phyloP scores from a whole-genome alignment of 1,140 invertebrate genomes.

The Holcopasites calliopsidis region DNA sequence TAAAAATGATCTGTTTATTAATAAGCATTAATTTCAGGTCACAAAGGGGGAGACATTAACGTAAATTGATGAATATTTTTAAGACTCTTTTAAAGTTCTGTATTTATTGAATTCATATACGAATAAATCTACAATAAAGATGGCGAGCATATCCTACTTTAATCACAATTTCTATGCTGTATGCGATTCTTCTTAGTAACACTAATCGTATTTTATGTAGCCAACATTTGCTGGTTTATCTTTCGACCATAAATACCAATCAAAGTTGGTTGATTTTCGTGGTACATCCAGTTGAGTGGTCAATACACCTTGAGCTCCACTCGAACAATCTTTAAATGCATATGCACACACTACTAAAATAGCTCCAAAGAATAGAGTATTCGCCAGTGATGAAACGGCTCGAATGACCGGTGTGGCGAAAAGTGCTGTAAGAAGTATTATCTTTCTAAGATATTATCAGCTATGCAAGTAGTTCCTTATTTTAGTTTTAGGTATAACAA shows the following conservation, averaged over 20 bases:
- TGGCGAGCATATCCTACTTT: background rate
- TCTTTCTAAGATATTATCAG: background rate
- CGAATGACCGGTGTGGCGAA: background rate
- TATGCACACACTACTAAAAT: too few relatives aligned
- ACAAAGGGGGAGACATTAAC: constrained; percentile 94
- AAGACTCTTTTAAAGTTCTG: constrained; percentile 31
- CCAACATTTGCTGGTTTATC: background rate
- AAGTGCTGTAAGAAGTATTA: constrained; percentile 35
- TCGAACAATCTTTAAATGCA: too few relatives aligned
- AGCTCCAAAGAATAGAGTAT: too few relatives aligned
- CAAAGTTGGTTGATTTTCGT: background rate
- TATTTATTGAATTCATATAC: constrained; percentile 38
- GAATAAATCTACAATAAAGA: constrained; percentile 43
- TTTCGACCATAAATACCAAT: background rate
- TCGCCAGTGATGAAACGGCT: too few relatives aligned
- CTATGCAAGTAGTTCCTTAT: too few relatives aligned
- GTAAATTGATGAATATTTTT: constrained; percentile 71
- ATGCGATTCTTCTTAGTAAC: background rate
- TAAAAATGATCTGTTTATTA: background rate
- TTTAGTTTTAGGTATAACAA: too few relatives aligned
- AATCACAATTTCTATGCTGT: background rate
- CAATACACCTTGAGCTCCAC: too few relatives aligned
- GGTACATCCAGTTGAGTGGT: too few relatives aligned
- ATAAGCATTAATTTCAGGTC: constrained; percentile 82
- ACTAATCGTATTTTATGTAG: too few relatives aligned